phyloP scores from a whole-genome alignment of 2,113 vertebrate species.

The Sapajus apella region DNA sequence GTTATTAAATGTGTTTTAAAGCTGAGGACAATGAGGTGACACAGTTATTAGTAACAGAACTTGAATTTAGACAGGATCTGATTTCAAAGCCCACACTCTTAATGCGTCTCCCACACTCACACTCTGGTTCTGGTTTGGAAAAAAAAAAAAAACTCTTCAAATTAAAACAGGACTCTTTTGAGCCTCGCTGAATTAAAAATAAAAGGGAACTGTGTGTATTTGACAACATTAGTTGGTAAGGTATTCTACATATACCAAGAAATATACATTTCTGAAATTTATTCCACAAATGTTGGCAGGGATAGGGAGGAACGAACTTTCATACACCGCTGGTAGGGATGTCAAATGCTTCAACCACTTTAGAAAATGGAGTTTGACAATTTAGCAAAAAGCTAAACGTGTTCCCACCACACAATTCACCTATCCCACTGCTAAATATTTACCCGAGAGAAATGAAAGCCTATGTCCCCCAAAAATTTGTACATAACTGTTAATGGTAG shows the following conservation, averaged over 20 bases:
- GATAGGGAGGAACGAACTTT: not conserved
- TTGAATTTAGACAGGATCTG: not conserved
- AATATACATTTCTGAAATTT: not conserved
- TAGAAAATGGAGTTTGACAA: not conserved
- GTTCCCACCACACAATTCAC: rapidly evolving
- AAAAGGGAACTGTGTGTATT: not conserved
- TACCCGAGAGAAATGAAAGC: not conserved
- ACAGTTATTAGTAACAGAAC: not conserved
- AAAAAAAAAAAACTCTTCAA: not conserved
- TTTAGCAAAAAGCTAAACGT: not conserved
- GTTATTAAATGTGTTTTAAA: not conserved
- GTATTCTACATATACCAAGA: not conserved
- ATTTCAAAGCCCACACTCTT: not conserved
- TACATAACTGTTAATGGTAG: not conserved
- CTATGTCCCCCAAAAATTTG: not conserved
- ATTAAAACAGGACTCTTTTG: not conserved
- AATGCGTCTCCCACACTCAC: not conserved
- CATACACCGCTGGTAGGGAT: not conserved
- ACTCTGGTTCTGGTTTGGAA: not conserved
- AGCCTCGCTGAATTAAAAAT: not conserved
- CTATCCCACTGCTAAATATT: not conserved
- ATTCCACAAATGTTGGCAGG: not conserved
- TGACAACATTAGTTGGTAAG: not conserved
- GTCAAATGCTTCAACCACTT: not conserved
- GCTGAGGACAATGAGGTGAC: not conserved